These are phyloP conservation scores for Upupa epops DNA, from an alignment of 2,113 vertebrate species.

Conservation along the genomic window DNA sequence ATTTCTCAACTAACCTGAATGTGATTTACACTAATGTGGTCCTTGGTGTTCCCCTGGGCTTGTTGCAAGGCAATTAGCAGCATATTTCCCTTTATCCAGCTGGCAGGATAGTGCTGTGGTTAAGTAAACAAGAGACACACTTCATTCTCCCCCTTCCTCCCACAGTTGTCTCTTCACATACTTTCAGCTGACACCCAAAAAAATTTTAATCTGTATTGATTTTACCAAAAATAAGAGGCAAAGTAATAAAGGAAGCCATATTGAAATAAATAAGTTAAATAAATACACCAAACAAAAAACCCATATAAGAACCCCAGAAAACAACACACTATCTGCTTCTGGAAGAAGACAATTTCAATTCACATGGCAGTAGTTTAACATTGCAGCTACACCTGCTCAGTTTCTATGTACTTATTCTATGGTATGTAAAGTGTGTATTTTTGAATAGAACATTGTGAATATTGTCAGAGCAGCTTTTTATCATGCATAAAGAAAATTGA, in stretches of 20 bases:
- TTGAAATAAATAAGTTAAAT: not conserved
- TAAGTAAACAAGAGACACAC: conserved; percentile 30
- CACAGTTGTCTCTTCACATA: conserved; percentile 4
- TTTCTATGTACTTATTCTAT: not conserved
- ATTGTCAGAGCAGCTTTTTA: not conserved
- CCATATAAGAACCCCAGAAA: too few relatives aligned
- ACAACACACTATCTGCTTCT: not conserved
- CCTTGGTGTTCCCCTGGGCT: not conserved
- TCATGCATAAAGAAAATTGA: not conserved
- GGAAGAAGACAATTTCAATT: not conserved
- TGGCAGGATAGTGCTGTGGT: not conserved
- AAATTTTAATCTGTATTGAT: not conserved
- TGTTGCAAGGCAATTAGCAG: not conserved
- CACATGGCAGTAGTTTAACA: fast-evolving
- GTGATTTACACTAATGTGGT: conserved; percentile 2
- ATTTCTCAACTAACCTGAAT: conserved; percentile 12
- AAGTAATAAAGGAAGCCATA: not conserved
- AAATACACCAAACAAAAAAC: too few relatives aligned
- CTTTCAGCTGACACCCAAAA: not conserved
- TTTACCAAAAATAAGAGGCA: not conserved
- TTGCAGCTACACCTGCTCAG: not conserved
- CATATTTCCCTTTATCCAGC: not conserved
- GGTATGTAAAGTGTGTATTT: not conserved
- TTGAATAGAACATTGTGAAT: not conserved
- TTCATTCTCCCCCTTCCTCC: conserved; percentile 18